Percentiles rank a stretch among this genome's conserved stretches.
Conservation (phyloP, 2,113 vertebrate genomes). For the Oncorhynchus tshawytscha region DNA sequence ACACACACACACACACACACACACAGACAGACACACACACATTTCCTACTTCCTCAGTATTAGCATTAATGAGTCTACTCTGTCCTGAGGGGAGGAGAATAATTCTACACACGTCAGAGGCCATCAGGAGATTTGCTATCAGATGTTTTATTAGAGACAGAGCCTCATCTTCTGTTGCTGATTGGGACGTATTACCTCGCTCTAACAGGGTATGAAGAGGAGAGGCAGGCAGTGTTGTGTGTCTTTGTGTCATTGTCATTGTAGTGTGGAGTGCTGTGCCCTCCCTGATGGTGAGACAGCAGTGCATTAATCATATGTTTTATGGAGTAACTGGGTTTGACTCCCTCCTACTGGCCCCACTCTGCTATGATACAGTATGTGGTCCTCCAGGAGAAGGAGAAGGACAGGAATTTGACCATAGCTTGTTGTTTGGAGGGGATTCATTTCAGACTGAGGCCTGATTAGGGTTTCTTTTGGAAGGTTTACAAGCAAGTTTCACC, state of each 20-base stretch:
- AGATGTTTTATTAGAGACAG: constrained; percentile 47
- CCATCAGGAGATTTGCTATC: constrained; percentile 36
- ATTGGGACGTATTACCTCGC: constrained; percentile 21
- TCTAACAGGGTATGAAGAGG: constrained; percentile 7
- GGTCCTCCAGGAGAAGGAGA: constrained; percentile 47
- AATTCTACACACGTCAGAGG: constrained; percentile 38
- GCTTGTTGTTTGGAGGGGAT: constrained; percentile 41
- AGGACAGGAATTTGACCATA: constrained; percentile 33
- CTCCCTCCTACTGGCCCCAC: constrained; percentile 41
- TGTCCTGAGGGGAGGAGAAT: constrained; percentile 43
- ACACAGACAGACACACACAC: background rate
- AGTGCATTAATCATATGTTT: constrained; percentile 68
- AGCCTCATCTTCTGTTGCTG: constrained; percentile 19
- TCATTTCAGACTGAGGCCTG: background rate
- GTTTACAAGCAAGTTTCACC: too few relatives aligned
- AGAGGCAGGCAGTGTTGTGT: constrained; percentile 20
- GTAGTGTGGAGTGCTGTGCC: constrained; percentile 48
- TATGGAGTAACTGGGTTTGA: constrained; percentile 62
- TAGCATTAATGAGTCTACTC: constrained; percentile 44
- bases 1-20: background rate
- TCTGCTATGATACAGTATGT: constrained; percentile 43
- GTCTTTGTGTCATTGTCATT: constrained; percentile 54
- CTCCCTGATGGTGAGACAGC: constrained; percentile 40
- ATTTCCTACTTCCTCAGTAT: constrained; percentile 25
- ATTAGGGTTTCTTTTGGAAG: too few relatives aligned